These are phyloP conservation scores for Nansenia antarctica DNA, from an alignment of 2,113 vertebrate genomes.

Conservation along the genomic window DNA sequence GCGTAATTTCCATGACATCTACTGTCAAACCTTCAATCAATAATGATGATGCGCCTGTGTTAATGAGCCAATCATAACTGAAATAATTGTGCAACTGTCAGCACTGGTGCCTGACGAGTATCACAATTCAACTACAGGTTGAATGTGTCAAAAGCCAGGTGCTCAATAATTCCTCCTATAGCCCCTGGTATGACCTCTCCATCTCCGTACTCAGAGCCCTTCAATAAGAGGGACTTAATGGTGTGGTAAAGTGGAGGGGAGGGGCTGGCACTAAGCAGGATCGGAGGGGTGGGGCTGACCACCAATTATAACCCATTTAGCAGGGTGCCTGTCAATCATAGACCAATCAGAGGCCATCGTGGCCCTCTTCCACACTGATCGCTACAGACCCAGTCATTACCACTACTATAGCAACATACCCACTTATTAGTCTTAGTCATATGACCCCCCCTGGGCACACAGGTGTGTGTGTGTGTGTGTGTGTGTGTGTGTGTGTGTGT, in stretches of 20 bases:
- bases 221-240: constrained; percentile 70
- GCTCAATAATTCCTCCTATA: no score
- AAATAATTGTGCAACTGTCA: no score
- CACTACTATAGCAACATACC: constrained; percentile 57
- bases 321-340: constrained; percentile 55
- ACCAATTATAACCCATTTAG: constrained; percentile 78
- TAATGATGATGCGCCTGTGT: no score
- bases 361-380: constrained; percentile 59
- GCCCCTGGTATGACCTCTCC: constrained; percentile 23
- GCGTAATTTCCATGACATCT: no score
- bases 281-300: constrained; percentile 56
- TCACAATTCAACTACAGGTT: no score
- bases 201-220: constrained; percentile 58
- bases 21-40: no score
- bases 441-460: constrained; percentile 50
- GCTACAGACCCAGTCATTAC: constrained; percentile 67
- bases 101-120: no score
- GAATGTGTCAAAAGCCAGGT: no score
- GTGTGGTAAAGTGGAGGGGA: constrained; percentile 68
- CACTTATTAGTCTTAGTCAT: constrained; percentile 67
- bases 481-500: neutral
- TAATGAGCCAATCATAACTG: no score
- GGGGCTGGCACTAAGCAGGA: constrained; percentile 36
- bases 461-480: constrained; percentile 12
- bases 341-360: constrained; percentile 51